A percentile compares a stretch with the other conserved stretches of the same genome.
Conservation (phyloP, 2,888 invertebrate genomes). For the Coenonympha arcania region DNA sequence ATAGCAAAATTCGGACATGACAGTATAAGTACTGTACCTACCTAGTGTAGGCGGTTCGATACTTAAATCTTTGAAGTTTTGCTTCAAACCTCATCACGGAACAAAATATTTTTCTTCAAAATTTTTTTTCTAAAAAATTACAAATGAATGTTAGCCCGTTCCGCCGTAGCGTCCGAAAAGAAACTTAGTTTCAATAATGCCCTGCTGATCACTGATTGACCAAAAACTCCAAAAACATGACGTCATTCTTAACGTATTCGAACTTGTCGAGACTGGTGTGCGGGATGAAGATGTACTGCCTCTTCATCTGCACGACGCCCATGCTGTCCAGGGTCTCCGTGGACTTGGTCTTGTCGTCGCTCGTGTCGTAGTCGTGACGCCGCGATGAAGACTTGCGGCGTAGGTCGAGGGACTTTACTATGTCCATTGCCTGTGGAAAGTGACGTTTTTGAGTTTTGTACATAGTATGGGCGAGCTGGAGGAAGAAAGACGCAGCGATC, state of each 20-base stretch:
- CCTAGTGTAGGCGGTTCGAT: too few relatives aligned
- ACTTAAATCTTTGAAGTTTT: too few relatives aligned
- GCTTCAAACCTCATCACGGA: too few relatives aligned
- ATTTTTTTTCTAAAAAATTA: too few relatives aligned
- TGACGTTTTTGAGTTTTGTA: too few relatives aligned
- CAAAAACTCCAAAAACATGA: slow-evolving; percentile 76
- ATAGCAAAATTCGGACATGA: too few relatives aligned
- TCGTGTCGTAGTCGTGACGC: slow-evolving; percentile 53
- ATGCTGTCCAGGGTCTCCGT: slow-evolving; percentile 53
- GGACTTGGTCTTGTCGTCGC: slow-evolving; percentile 44
- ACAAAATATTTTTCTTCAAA: too few relatives aligned
- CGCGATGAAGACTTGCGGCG: slow-evolving; percentile 59
- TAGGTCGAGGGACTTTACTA: slow-evolving; percentile 75
- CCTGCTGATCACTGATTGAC: slow-evolving; percentile 53
- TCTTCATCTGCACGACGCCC: slow-evolving; percentile 52
- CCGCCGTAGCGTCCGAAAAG: too few relatives aligned
- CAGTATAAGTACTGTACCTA: too few relatives aligned
- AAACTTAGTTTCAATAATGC: too few relatives aligned
- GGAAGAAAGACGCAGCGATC: background rate
- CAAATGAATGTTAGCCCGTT: too few relatives aligned
- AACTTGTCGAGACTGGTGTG: slow-evolving; percentile 76
- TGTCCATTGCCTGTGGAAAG: slow-evolving; percentile 78
- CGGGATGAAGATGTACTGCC: slow-evolving; percentile 79
- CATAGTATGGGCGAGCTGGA: background rate
- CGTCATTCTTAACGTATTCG: slow-evolving; percentile 75